Percentiles rank a stretch among this genome's conserved stretches.
Conservation (phyloP, 2,888 invertebrate genomes). For the Gari tellinella region DNA sequence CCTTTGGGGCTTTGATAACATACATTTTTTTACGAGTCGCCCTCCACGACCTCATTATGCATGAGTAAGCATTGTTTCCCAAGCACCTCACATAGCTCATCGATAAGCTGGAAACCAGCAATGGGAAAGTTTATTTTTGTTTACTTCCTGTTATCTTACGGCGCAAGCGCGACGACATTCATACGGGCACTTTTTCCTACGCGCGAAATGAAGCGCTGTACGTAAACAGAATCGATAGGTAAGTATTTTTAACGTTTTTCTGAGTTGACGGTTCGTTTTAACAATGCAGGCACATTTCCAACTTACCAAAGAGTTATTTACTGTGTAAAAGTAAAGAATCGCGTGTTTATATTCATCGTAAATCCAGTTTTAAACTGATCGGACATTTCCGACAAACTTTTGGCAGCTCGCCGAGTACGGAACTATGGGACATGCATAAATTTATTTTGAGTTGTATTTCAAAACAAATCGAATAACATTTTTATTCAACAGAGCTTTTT, state of each 20-base stretch:
- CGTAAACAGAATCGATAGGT: conserved; percentile 68
- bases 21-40: too few species aligned
- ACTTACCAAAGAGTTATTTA: background rate
- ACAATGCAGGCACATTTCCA: background rate
- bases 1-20: too few species aligned
- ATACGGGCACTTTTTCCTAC: conserved; percentile 78
- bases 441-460: conserved; percentile 49
- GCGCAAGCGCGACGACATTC: conserved; percentile 71
- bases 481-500: too few species aligned
- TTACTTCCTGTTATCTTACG: conserved; percentile 55
- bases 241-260: conserved; percentile 19
- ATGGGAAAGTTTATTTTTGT: conserved; percentile 35
- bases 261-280: conserved; percentile 1
- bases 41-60: too few species aligned
- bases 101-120: too few species aligned
- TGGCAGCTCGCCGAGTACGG: conserved; percentile 55
- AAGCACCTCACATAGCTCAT: too few species aligned
- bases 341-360: background rate
- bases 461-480: conserved; percentile 17
- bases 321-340: background rate
- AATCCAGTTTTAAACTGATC: conserved; percentile 1
- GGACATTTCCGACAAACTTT: conserved; percentile 44
- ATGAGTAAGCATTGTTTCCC: too few species aligned
- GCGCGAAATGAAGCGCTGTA: conserved; percentile 80
- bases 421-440: conserved; percentile 49